Base-by-base conservation (phyloP, 2,888 invertebrate genomes). In the Eupithecia subumbrata region DNA sequence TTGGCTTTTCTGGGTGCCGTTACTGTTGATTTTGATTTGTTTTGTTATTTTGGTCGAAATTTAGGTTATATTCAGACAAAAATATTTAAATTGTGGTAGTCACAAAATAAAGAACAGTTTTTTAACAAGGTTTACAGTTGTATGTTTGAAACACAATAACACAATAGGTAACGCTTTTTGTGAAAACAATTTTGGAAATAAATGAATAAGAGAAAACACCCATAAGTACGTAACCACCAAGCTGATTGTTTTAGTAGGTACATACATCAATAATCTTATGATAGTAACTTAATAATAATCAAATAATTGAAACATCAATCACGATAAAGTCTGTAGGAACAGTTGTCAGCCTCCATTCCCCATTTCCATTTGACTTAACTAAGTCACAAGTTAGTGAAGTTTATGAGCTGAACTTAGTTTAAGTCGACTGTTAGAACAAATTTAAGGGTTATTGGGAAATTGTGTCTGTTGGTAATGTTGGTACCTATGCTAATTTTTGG, bases 1-100 rank as follows among this genome's bases (percentile, higher is more conserved):
- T 75, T 71, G 43, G 37, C 22, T 74, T 73, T 73, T 48, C 48
- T 52, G 43, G 43, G 22, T 71, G 52, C 30, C 16, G 60, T 25
- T 63, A 30, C 63, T 34, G 8, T 12, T 30, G 18, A 64, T 34
- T 16, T 63, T 64, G 18, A 18, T 64, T 64, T 34, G 18, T 72
- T 30, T 45, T 9, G n/a, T 68, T 56, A 67, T 66, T 66, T 74
- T 71, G 66, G 30, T 71, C 5, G 60, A 60, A 25, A 60, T 60
- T 25, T 11, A 48, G 22, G n/a, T n/a, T 52, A 4, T 11, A 22
- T 11, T 0, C 9, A 8, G 48, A 52, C 18, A 22, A 56, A 56
- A 56, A 22, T 22, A 22, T 22, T 22, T 3, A 8, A 52, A 56
- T 11, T 22, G 1, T 11, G 9, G 8, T 4, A 11, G n/a, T n/a